Conservation (phyloP, 2,888 invertebrate genomes). For the Polyploca ridens region DNA sequence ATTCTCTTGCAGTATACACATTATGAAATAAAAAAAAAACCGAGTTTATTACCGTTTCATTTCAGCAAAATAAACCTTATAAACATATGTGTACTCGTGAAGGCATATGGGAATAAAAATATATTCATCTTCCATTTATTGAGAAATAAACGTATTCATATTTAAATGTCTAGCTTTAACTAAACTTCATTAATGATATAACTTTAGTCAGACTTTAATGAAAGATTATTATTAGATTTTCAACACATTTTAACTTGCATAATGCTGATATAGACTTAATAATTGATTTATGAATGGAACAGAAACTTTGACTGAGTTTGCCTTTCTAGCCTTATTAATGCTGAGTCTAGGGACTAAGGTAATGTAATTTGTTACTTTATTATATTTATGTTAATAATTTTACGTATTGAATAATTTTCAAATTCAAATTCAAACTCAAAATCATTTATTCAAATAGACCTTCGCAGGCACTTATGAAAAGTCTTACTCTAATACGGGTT, state of each 20-base stretch:
- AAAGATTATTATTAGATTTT: neutral
- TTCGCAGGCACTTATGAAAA: too few relatives aligned
- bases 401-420: neutral
- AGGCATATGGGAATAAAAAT: too few relatives aligned
- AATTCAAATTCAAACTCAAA: neutral
- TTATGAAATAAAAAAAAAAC: too few relatives aligned
- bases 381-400: neutral
- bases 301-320: slow-evolving; percentile 19
- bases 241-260: neutral
- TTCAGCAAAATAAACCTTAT: too few relatives aligned
- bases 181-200: neutral
- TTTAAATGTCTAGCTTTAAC: neutral
- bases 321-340: slow-evolving; percentile 19
- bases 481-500: too few relatives aligned
- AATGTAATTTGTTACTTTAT: neutral
- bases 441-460: too few relatives aligned
- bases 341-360: neutral
- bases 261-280: neutral
- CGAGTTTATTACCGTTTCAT: too few relatives aligned
- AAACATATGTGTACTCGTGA: too few relatives aligned
- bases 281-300: slow-evolving; percentile 18
- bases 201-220: neutral
- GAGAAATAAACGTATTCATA: neutral
- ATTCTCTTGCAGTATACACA: too few relatives aligned
- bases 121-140: too few relatives aligned